Base-by-base conservation (phyloP, 2,113 vertebrate species). In the Furnarius figulus region DNA sequence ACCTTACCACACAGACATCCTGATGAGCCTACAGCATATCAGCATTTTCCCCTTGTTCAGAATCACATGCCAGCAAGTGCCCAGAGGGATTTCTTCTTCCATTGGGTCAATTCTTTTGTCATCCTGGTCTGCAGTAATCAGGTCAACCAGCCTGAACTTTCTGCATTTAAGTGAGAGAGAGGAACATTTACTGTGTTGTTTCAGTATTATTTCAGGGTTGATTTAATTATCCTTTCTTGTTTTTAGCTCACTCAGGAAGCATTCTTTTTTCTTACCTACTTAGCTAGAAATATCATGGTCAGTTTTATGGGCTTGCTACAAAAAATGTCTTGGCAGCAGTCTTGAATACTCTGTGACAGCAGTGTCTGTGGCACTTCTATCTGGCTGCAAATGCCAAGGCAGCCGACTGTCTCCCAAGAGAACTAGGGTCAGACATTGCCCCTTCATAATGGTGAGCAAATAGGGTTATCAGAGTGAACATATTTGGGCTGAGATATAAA, bases 151-250 rank as follows among this genome's bases (percentile, higher is more conserved):
- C 28, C 53, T 88, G 79, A 95, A 76, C 83, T 83, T 90, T 35
- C 16, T 86, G 53, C 37, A 6, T 80, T 91, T 87, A 33, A 42
- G 24, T 47, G 67, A 44, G 52, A 86, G 53, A 74, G 47, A 86
- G 30, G 65, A 85, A 63, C 28, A 1, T 39, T 59, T 90, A 22
- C 25, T 42, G 18, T 3, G 1, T 46, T 2, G 2, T 73, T 92
- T 89, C 50, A 47, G 37, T 68, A 53, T 44, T 1, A 70, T 76
- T 90, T 70, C 55, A 68, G 40, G 40, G 49, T 55, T 83, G 75
- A 84, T 93, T 93, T 88, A 84, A 94, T 96, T 84, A 90, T 58
- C 30, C 31, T 37, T 88, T 97, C 46, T 86, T 52, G 50, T 77
- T 90, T 95, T 59, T 79, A 90, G 59, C 55, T 94, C 59, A 65